These are phyloP conservation scores for sheep (Ovis aries) DNA, from an alignment of 2,113 vertebrate species.

Conservation along the genomic window DNA sequence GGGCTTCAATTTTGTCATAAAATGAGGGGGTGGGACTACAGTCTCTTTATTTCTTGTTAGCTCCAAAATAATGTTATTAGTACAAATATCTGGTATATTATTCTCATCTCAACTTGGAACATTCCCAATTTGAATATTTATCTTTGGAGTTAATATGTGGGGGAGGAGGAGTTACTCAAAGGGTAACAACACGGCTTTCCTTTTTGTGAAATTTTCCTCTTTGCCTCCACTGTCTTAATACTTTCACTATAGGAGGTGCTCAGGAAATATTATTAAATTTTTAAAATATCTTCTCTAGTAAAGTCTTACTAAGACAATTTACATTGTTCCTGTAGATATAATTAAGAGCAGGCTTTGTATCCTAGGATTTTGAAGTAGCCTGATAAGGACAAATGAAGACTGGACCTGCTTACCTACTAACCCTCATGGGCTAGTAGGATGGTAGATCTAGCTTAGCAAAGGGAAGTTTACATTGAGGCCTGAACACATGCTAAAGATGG, in stretches of 20 bases:
- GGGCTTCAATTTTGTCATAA: slow-evolving; percentile 33
- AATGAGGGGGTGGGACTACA: not conserved
- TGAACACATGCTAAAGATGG: not conserved
- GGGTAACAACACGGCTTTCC: not conserved
- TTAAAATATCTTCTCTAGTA: not conserved
- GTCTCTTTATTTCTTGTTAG: not conserved
- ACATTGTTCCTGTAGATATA: not conserved
- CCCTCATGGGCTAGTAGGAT: not conserved
- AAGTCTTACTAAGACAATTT: not conserved
- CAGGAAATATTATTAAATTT: not conserved
- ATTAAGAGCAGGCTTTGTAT: not conserved
- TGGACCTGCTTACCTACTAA: not conserved
- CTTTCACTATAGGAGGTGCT: not conserved
- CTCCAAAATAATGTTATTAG: not conserved
- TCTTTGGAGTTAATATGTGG: not conserved
- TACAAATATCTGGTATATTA: not conserved
- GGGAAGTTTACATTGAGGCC: not conserved
- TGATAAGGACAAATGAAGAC: not conserved
- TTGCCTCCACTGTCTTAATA: not conserved
- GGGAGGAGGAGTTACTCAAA: not conserved
- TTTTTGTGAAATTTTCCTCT: not conserved
- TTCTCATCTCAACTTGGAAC: not conserved
- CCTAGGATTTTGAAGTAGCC: not conserved
- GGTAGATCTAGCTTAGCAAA: not conserved
- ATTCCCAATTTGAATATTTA: not conserved